phyloP scores from a whole-genome alignment of 2,888 invertebrate species.

The Drosophila falleni region DNA sequence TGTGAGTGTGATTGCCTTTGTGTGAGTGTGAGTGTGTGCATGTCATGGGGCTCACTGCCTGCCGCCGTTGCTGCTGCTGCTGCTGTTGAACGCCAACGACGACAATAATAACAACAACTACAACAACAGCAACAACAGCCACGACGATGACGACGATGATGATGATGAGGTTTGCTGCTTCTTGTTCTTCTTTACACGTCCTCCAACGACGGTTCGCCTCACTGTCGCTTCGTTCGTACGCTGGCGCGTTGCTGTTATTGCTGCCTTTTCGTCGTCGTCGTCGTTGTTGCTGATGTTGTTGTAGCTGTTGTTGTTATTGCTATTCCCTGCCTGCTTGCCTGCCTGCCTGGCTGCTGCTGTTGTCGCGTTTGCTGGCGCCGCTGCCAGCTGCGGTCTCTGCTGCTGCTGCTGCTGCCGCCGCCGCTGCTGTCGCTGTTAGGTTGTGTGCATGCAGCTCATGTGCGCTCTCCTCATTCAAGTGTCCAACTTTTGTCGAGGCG shows the following conservation, averaged over 20 bases:
- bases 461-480: conserved; percentile 84
- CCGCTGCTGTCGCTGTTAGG: conserved; percentile 58
- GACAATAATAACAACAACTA: conserved; percentile 18
- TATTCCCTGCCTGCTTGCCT: conserved; percentile 55
- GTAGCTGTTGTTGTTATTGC: conserved; percentile 30
- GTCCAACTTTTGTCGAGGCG: conserved; percentile 85
- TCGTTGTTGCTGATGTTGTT: conserved; percentile 12
- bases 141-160: conserved; percentile 28
- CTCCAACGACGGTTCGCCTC: conserved; percentile 70
- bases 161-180: conserved; percentile 69
- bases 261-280: conserved; percentile 7
- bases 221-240: conserved; percentile 66
- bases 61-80: conserved; percentile 47
- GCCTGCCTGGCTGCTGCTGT: conserved; percentile 59
- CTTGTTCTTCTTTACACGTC: conserved; percentile 79
- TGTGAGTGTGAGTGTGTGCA: conserved; percentile 38
- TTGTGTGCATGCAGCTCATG: conserved; percentile 82
- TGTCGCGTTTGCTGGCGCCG: conserved; percentile 58
- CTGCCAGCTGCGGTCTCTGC: conserved; percentile 61
- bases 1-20: conserved; percentile 30
- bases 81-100: conserved; percentile 59
- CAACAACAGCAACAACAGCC: conserved; percentile 7
- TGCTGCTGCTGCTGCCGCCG: conserved; percentile 51
- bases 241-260: conserved; percentile 54
- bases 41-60: conserved; percentile 61